A percentile compares a stretch with the other conserved stretches of the same genome.
Evolutionary conservation across 2,888 invertebrate species (phyloP).

Genomic region (Eutolmus rufibarbis): DNA sequence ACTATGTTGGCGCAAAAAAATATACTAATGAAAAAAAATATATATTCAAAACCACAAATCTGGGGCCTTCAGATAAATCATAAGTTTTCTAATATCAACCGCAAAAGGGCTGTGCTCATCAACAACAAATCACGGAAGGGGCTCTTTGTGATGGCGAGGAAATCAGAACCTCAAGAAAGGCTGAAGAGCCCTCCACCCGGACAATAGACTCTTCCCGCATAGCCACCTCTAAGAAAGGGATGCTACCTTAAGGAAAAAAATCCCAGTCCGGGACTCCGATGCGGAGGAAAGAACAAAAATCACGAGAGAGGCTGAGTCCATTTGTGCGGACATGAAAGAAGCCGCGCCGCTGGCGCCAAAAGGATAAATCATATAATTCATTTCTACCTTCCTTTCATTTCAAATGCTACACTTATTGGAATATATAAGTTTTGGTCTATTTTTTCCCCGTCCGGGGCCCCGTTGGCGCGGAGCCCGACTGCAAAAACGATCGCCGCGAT

Average conservation of each 20-base stretch:
- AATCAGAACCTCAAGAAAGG: not conserved
- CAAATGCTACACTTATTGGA: conserved; percentile 36
- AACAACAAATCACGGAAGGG: conserved; percentile 32
- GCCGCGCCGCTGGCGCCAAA: conserved; percentile 49
- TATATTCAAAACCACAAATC: not conserved
- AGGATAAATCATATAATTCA: conserved; percentile 48
- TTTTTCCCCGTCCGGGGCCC: not conserved
- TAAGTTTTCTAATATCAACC: conserved; percentile 32
- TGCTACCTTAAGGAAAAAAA: conserved; percentile 14
- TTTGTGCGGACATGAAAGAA: conserved; percentile 45
- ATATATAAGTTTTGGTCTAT: conserved; percentile 31
- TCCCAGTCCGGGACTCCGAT: not conserved
- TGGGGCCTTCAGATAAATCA: conserved; percentile 5
- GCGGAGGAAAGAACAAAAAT: conserved; percentile 27
- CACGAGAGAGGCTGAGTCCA: conserved; percentile 10
- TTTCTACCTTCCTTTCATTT: conserved; percentile 37
- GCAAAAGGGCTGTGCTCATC: conserved; percentile 12
- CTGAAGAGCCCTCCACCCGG: not conserved
- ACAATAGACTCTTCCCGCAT: not conserved
- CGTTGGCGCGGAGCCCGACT: not conserved
- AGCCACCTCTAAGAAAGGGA: conserved; percentile 30
- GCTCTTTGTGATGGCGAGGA: not conserved
- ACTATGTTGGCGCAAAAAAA: not conserved
- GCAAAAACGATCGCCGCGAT: not conserved
- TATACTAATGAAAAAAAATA: not conserved